Evolutionary conservation across 2,797 vertebrate species (phyloP).

Genomic region (Falco columbarius): DNA sequence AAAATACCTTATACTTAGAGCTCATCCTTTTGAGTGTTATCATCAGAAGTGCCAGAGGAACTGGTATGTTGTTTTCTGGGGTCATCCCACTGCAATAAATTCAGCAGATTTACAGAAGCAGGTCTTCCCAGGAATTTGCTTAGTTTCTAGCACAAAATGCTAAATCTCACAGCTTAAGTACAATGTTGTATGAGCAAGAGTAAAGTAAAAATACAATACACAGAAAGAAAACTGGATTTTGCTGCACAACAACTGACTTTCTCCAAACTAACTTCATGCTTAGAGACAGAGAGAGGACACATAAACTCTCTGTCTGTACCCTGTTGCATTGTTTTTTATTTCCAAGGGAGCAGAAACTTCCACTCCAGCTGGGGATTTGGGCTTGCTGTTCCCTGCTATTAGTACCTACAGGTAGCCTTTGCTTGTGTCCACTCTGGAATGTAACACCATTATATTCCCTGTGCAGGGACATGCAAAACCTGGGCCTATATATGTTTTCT

Average conservation of each 20-base stretch:
- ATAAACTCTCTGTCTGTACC: not conserved
- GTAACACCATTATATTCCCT: not conserved
- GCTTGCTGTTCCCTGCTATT: not conserved
- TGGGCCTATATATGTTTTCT: not conserved
- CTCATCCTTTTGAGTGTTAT: not conserved
- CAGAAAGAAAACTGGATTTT: not conserved
- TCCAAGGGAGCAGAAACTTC: not conserved
- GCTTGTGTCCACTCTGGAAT: not conserved
- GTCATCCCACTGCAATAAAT: not conserved
- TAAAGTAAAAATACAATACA: not conserved
- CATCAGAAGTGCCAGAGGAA: not conserved
- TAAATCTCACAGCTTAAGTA: not conserved
- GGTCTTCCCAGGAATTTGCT: not conserved
- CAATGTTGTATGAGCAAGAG: not conserved
- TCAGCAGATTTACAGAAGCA: not conserved
- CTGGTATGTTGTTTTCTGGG: not conserved
- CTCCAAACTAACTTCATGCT: not conserved
- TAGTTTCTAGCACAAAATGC: not conserved
- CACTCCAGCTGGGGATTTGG: not conserved
- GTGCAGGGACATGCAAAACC: not conserved
- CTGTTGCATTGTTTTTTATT: not conserved
- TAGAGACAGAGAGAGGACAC: not conserved
- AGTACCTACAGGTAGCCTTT: not conserved
- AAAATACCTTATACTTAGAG: not conserved
- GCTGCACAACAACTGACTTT: not conserved